Base-by-base conservation (phyloP, 2,797 vertebrate genomes). In the Catamblyrhynchus diadema region DNA sequence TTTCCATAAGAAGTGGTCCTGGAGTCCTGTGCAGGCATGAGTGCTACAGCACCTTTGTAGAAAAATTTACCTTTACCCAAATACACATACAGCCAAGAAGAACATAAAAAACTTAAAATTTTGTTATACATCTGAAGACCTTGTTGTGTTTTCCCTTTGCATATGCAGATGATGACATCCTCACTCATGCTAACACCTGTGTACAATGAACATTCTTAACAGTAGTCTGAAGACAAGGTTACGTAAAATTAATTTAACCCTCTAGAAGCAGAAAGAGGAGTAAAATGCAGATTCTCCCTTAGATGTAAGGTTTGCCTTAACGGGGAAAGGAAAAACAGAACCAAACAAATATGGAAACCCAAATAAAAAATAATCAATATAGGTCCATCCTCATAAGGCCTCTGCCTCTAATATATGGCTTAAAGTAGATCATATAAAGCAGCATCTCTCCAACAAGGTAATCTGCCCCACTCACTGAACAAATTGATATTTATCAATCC, bases 1-100 rank as follows among this genome's bases (percentile, higher is more conserved):
- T 8, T 10, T 69, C 30, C 45, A 9, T 17, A 48, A 56, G 23
- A 81, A 84, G 71, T 2, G 4, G 11, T 71, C 12, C 20, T 9
- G 2, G 21, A n/a, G 6, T 20, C 19, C 15, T 25, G 19, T 51
- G 37, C 28, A 33, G 0, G 0, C 5, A 8, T 8, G 22, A 66
- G 5, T 23, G 9, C 1, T 45, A 78, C 20, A 79, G 10, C 6
- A 37, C 3, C 17, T 20, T 37, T 37, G 7, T 7, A 14, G 7
- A 56, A 30, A 54, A 42, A 14, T 1, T n/a, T 19, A 42, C 5
- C 27, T 42, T 35, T 35, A 45, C 9, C 10, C 33, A 81, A 60
- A 14, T 45, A 47, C 2, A 32, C 2, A 9, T 4, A 42, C 8
- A 47, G 3, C 32, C 61, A 24, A 70, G 20, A 89, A 16, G 0